Evolutionary conservation across 2,113 vertebrate genomes (phyloP), one percentile per base, ranked within the genome.

Genomic region (Campylomormyrus numenius): DNA sequence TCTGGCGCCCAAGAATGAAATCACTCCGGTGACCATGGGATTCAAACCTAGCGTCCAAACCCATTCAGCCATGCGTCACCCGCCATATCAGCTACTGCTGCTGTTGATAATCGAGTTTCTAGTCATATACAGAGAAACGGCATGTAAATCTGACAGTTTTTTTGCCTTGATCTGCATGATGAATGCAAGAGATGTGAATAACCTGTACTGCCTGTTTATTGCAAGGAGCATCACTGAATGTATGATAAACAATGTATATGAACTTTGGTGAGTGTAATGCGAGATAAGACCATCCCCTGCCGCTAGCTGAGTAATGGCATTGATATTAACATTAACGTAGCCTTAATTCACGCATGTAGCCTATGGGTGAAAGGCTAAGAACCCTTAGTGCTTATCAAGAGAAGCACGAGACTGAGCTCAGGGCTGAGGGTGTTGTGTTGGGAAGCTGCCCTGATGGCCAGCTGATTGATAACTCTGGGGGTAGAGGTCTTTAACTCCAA

Each of bases 401-500:
- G 88, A 46, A 83, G 70, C 46, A 13, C 45, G 15, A 45, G 66
- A 6, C 8, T 49, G 80, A 58, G 27, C 50, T 46, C 45, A 85
- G 48, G 80, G 93, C 19, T 77, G 80, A 87, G 11, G 42, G 13
- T 27, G 19, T 46, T 24, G 56, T 17, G 24, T 35, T 46, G 80
- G 90, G 31, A 90, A 85, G 58, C 80, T 53, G 92, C 90, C 90
- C 4, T 77, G 50, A 24, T 21, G 88, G 90, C 92, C 90, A 90
- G 84, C 92, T 95, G 93, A 95, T 95, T 94, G 95, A 94, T 95
- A 94, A 95, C 93, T 92, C 91, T 66, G 74, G 62, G 93, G 93
- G 94, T 93, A 93, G 93, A 94, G 95, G 94, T 95, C 93, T 93
- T 94, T 90, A 92, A 94, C 94, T 95, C 91, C 92, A 39, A 35